Conservation (phyloP, 2,797 vertebrate species). For the Enteromius afrohamiltoni region DNA sequence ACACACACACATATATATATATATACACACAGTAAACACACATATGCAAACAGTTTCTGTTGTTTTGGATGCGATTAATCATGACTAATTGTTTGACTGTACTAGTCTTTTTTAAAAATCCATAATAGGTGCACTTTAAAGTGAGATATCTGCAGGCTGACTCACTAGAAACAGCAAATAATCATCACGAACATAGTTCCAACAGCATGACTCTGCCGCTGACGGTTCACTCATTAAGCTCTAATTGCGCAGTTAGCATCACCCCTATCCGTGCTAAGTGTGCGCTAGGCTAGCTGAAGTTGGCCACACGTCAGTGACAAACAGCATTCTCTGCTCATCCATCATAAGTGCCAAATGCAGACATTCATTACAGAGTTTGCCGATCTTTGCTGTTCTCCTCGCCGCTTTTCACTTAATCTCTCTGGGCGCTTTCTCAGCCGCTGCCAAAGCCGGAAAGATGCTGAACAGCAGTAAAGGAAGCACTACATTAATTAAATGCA, state of each 20-base stretch:
- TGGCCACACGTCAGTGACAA: slow-evolving; percentile 79
- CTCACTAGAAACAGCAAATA: not conserved
- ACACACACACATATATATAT: too few species aligned
- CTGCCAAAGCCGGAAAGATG: slow-evolving; percentile 74
- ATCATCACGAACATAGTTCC: not conserved
- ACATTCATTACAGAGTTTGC: slow-evolving; percentile 82
- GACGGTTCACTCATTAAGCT: slow-evolving; percentile 70
- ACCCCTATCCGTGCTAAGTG: slow-evolving; percentile 17
- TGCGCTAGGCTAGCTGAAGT: slow-evolving; percentile 66
- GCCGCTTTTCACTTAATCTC: slow-evolving; percentile 57
- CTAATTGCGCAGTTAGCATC: slow-evolving; percentile 71
- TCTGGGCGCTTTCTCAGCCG: slow-evolving; percentile 62
- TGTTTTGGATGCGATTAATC: too few species aligned
- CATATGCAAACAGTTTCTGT: too few species aligned
- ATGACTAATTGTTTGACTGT: too few species aligned
- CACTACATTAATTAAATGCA: slow-evolving; percentile 83
- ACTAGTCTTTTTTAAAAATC: too few species aligned
- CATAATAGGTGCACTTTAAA: too few species aligned
- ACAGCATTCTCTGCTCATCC: slow-evolving; percentile 77
- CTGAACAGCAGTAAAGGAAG: slow-evolving; percentile 79
- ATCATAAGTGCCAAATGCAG: slow-evolving; percentile 80
- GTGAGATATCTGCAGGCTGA: not conserved
- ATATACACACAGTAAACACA: too few species aligned
- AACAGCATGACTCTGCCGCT: slow-evolving; percentile 38
- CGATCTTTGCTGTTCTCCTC: slow-evolving; percentile 76